A percentile compares a stretch with the other conserved stretches of the same genome.
Conservation (phyloP, 1,140 invertebrate species). For the Cydia strobilella region DNA sequence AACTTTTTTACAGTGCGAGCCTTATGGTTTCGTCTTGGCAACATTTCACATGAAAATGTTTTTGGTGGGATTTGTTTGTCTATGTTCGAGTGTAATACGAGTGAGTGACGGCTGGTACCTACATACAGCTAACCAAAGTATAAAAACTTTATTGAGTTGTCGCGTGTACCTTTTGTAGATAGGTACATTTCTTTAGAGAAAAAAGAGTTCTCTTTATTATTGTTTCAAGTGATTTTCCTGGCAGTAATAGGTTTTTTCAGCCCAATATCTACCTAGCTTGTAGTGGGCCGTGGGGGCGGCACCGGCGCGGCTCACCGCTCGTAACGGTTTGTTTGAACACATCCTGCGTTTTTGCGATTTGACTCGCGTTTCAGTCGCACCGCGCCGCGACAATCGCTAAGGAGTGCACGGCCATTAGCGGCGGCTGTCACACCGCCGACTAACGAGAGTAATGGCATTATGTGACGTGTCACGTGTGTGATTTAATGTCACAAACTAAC, state of each 20-base stretch:
- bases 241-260: background rate
- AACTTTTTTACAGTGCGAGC: too few relatives aligned
- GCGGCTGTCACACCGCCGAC: slow-evolving; percentile 15
- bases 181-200: too few relatives aligned
- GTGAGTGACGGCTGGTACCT: too few relatives aligned
- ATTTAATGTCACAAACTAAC: background rate
- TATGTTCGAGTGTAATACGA: too few relatives aligned
- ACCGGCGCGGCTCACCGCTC: background rate
- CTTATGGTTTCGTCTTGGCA: too few relatives aligned
- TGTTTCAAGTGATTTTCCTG: background rate
- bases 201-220: background rate
- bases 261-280: background rate
- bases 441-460: slow-evolving; percentile 11
- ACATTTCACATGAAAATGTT: too few relatives aligned
- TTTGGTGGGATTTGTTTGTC: too few relatives aligned
- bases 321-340: slow-evolving; percentile 15
- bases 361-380: slow-evolving; percentile 17
- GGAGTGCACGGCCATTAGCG: slow-evolving; percentile 13
- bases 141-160: too few relatives aligned
- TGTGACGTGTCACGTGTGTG: slow-evolving; percentile 1
- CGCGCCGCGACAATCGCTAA: slow-evolving; percentile 10
- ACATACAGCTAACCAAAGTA: too few relatives aligned
- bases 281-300: slow-evolving; percentile 1
- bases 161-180: too few relatives aligned
- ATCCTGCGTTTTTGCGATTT: background rate